Base-by-base conservation (phyloP, 2,113 vertebrate genomes). In the Pontoporia blainvillei region DNA sequence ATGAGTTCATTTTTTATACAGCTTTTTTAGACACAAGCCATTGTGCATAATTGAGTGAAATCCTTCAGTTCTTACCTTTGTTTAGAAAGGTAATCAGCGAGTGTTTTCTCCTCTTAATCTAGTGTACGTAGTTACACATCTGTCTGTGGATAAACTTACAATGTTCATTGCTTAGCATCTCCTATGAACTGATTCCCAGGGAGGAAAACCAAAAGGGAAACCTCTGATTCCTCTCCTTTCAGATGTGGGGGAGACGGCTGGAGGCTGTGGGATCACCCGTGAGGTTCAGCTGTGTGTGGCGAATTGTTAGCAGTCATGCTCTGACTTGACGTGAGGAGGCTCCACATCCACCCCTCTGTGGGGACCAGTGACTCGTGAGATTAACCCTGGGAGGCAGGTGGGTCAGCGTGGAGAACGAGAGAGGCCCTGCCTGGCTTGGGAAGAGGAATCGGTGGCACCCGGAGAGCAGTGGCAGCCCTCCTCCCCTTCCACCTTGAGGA, bases 41-140 rank as follows among this genome's bases (percentile, higher is more conserved):
- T 52, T 76, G 57, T 93, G 94, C 64, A 41, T 88, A 93, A 91
- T 62, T 95, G 66, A 93, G 88, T 90, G 82, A 85, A 95, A 73
- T 36, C 57, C 83, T 90, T 94, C 41, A 54, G 44, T 93, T 96
- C 72, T 87, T 94, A 17, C 52, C 52, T 52, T 18, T 69, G 62
- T 84, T 83, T 92, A 79, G 86, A 91, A 89, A 93, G 49, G 62
- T 73, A 79, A 14, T 59, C 4, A 34, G 29, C 3, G 8, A 84
- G 69, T 46, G 34, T 67, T 23, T 75, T 61, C 61, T 71, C 52
- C 39, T 75, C 64, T 71, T 69, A 85, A 59, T 88, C 72, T 72
- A 86, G 39, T 54, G 57, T 93, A 49, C 86, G 39, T 75, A 86
- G 39, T 75, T 88, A 78, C n/a, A 90, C 27, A 31, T 81, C 71